Conservation (phyloP, 1,140 invertebrate species). For the Lepidurus couesii region DNA sequence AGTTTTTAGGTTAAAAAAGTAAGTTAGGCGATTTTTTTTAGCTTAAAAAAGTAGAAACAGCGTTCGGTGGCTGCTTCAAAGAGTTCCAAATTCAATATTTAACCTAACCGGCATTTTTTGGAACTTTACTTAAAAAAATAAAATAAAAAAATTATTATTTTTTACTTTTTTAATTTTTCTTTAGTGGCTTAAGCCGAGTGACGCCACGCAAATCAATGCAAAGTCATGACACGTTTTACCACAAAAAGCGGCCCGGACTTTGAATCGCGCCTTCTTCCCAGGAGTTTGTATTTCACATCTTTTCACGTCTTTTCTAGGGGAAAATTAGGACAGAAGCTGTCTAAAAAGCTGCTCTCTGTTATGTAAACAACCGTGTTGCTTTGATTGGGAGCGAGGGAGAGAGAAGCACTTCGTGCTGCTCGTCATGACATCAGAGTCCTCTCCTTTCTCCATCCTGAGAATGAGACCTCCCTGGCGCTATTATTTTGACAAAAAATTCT, state of each 20-base stretch:
- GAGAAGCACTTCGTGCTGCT: background rate
- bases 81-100: background rate
- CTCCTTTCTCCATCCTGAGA: background rate
- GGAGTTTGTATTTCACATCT: background rate
- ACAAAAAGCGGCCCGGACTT: background rate
- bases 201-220: background rate
- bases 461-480: background rate
- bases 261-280: background rate
- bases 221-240: slow-evolving; percentile 1
- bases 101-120: background rate
- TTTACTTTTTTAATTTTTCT: background rate
- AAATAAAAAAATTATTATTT: no score
- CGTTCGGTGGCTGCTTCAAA: background rate
- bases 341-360: background rate
- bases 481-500: no score
- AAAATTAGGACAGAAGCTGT: slow-evolving; percentile 19
- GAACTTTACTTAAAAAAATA: no score
- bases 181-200: background rate
- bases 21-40: background rate
- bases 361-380: background rate
- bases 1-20: background rate
- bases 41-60: background rate
- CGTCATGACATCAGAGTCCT: background rate
- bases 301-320: background rate
- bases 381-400: background rate